phyloP scores from a whole-genome alignment of 2,888 invertebrate species.

The Tenthredo scrophulariae region DNA sequence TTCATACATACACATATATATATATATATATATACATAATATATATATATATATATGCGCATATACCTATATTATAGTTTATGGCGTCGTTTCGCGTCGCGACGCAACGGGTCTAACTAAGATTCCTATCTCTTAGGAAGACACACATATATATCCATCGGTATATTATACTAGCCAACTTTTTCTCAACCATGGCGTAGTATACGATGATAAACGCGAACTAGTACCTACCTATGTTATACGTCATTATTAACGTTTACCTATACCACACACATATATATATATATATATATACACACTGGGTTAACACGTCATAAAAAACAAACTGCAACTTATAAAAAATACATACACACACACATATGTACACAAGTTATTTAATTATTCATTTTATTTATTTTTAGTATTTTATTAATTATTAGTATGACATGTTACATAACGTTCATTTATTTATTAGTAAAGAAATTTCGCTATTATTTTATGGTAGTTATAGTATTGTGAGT shows the following conservation, averaged over 20 bases:
- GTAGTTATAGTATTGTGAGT: too few species aligned
- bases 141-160: not conserved
- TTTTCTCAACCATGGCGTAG: not conserved
- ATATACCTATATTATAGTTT: not conserved
- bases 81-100: not conserved
- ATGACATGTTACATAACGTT: too few species aligned
- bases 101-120: not conserved
- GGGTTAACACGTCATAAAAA: not conserved
- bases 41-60: not conserved
- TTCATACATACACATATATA: not conserved
- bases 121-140: not conserved
- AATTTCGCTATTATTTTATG: too few species aligned
- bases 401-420: not conserved
- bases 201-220: not conserved
- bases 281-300: not conserved
- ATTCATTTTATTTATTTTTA: not conserved
- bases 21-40: too few species aligned
- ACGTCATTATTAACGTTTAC: constrained; percentile 5
- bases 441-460: too few species aligned
- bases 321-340: too few species aligned
- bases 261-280: not conserved
- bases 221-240: not conserved
- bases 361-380: not conserved
- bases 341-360: not conserved
- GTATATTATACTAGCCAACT: not conserved